Evolutionary conservation across 2,113 vertebrate genomes (phyloP).

Genomic region (Albula goreensis): DNA sequence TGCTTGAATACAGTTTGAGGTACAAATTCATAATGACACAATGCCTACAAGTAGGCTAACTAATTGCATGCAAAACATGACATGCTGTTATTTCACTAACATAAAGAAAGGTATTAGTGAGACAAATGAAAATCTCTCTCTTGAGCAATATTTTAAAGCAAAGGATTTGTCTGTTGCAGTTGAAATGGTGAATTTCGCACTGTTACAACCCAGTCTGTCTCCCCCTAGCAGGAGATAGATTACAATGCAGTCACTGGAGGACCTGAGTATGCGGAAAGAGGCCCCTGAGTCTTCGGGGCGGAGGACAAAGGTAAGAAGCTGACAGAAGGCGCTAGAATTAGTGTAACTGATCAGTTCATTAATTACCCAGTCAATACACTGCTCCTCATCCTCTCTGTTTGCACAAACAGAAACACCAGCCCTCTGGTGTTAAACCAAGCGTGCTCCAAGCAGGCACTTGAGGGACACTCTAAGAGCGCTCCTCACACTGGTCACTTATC

Average conservation of each 20-base stretch:
- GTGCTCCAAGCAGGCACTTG: conserved; percentile 64
- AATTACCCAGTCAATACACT: conserved; percentile 66
- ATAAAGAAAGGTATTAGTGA: too few relatives aligned
- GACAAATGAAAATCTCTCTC: too few relatives aligned
- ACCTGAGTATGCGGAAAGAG: conserved; percentile 45
- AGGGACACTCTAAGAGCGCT: conserved; percentile 69
- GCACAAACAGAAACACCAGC: conserved; percentile 50
- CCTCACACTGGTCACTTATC: conserved; percentile 67
- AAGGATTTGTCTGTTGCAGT: background rate
- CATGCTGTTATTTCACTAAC: background rate
- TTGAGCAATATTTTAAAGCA: too few relatives aligned
- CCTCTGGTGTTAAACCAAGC: conserved; percentile 71
- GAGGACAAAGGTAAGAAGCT: conserved; percentile 43
- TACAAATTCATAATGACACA: background rate
- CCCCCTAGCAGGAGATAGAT: conserved; percentile 66
- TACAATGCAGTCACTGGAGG: conserved; percentile 45
- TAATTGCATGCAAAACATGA: background rate
- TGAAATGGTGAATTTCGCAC: conserved; percentile 8
- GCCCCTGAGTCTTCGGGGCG: conserved; percentile 46
- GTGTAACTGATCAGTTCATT: conserved; percentile 72
- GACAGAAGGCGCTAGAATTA: conserved; percentile 53
- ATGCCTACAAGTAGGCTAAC: background rate
- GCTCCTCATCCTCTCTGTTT: conserved; percentile 73
- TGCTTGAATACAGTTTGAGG: background rate
- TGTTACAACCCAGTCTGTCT: conserved; percentile 61